phyloP scores from a whole-genome alignment of 1,140 invertebrate genomes.

The Tachypleus tridentatus region DNA sequence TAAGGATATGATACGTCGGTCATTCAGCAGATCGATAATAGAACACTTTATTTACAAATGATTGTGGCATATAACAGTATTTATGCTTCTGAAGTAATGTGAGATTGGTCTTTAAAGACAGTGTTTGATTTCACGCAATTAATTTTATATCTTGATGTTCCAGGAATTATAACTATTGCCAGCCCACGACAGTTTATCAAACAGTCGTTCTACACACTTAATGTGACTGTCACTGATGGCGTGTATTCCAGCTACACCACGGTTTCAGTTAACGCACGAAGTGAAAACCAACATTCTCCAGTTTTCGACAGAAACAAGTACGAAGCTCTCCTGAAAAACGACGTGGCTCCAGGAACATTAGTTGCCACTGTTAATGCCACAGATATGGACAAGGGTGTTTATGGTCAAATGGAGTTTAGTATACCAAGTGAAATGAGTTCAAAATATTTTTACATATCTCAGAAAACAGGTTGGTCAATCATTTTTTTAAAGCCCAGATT shows the following conservation, averaged over 20 bases:
- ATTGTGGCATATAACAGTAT: constrained; percentile 4
- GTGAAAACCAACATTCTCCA: constrained; percentile 66
- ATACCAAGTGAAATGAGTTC: constrained; percentile 62
- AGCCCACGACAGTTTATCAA: constrained; percentile 53
- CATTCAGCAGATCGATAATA: too few relatives aligned
- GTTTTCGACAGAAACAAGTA: constrained; percentile 59
- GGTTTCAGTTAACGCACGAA: constrained; percentile 50
- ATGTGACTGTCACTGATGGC: constrained; percentile 85
- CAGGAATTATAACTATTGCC: constrained; percentile 49
- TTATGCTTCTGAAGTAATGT: constrained; percentile 30
- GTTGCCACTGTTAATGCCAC: constrained; percentile 46
- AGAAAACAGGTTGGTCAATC: too few relatives aligned
- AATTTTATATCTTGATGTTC: constrained; percentile 13
- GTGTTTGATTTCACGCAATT: too few relatives aligned
- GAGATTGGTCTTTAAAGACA: constrained; percentile 42
- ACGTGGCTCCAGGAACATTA: constrained; percentile 31
- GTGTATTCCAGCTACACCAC: constrained; percentile 69
- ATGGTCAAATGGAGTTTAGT: constrained; percentile 60
- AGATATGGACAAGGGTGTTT: constrained; percentile 67
- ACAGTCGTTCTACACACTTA: constrained; percentile 49
- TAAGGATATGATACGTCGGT: too few relatives aligned
- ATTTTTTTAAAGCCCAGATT: too few relatives aligned
- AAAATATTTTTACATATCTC: constrained; percentile 51
- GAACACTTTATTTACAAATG: too few relatives aligned
- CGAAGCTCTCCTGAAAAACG: constrained; percentile 43